Evolutionary conservation across 1,140 invertebrate species (phyloP).

Genomic region (Drosophila sturtevanti): DNA sequence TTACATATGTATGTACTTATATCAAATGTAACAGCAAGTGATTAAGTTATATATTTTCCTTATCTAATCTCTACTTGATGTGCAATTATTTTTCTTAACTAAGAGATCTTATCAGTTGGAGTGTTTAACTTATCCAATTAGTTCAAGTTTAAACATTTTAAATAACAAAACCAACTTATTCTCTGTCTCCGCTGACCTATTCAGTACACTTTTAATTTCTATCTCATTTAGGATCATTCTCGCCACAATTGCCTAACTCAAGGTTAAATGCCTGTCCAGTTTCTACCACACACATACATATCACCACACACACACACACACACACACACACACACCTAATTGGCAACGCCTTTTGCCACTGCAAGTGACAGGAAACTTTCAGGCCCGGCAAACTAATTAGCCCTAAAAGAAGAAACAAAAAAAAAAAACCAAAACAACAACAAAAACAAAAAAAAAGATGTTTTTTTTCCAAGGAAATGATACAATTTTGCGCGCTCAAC

Average conservation of each 20-base stretch:
- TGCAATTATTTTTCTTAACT: too few relatives aligned
- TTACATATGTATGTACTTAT: too few relatives aligned
- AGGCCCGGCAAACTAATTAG: conserved; percentile 73
- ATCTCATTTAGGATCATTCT: conserved; percentile 33
- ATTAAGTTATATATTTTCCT: too few relatives aligned
- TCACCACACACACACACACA: conserved; percentile 4
- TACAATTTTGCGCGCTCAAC: conserved; percentile 66
- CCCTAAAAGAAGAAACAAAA: conserved; percentile 55
- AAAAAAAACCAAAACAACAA: conserved; percentile 53
- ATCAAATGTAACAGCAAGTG: too few relatives aligned
- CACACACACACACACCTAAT: conserved; percentile 55
- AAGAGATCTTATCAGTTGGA: too few relatives aligned
- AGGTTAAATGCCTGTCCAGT: conserved; percentile 42
- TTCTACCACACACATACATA: conserved; percentile 9
- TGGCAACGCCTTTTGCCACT: conserved; percentile 75
- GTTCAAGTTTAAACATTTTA: conserved; percentile 4
- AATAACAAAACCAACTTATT: background rate
- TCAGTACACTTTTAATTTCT: conserved; percentile 41
- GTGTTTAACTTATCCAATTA: conserved; percentile 1
- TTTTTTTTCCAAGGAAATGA: conserved; percentile 74
- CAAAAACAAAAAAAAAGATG: conserved; percentile 36
- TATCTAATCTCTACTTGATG: too few relatives aligned
- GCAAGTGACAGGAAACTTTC: conserved; percentile 77
- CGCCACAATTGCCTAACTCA: conserved; percentile 42
- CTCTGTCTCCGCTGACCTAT: background rate